Base-by-base conservation (phyloP, 2,113 vertebrate genomes). In the Rhynchomys soricoides region DNA sequence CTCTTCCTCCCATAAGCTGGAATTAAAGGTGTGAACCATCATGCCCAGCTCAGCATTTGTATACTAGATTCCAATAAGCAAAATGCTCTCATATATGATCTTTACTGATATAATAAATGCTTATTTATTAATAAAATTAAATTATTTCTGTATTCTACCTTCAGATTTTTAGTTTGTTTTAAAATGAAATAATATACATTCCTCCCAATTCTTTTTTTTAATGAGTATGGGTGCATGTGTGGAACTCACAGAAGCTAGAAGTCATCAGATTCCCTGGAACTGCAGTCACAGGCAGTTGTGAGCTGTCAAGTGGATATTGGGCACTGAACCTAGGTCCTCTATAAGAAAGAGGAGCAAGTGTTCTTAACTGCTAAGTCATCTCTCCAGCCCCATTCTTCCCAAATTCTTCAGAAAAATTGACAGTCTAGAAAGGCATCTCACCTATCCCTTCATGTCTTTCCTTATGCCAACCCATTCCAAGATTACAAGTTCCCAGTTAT, bases 391-490 rank as follows among this genome's bases (percentile, higher is more conserved):
- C 19, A 86, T 50, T 86, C 83, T 91, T 97, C 62, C 70, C 64
- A 97, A 93, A 90, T 64, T 52, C 73, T 97, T 91, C 95, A 88
- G 40, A 83, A 85, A 94, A 96, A 87, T 45, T 88, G 87, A 94
- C 77, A 90, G 95, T 93, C 81, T 96, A 79, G 78, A 94, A 97
- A 96, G 52, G 10, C 48, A 91, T 55, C 4, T 79, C 91, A 95
- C 12, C 86, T 92, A 95, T 87, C 96, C 89, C 59, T 95, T 1
- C 66, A 94, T 70, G 16, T 66, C 91, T 96, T 96, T 71, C 88
- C 66, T 92, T 78, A 73, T 48, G 77, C 13, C 57, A 94, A 86
- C 77, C 93, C 71, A 95, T 79, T 73, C n/a, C 48, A 96, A 55
- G 31, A 93, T 93, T 90, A 93, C 19, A 95, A 22, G 89, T 85